These are phyloP conservation scores for Bucorvus abyssinicus DNA, from an alignment of 2,797 vertebrate genomes.

Conservation along the genomic window DNA sequence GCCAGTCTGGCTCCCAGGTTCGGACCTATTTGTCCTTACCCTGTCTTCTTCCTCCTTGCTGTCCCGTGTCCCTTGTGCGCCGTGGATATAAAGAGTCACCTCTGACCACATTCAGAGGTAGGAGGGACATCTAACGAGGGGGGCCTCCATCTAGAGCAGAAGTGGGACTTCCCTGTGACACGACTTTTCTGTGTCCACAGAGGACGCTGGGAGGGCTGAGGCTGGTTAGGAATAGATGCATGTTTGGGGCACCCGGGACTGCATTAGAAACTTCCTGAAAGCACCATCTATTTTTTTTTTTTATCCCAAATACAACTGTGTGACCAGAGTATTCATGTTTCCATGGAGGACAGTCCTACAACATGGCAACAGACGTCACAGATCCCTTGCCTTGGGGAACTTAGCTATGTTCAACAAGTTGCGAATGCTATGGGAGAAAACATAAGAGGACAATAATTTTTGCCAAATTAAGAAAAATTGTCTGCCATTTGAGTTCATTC, in stretches of 20 bases:
- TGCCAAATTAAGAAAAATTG: background rate
- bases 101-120: background rate
- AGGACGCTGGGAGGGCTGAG: background rate
- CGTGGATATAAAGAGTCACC: rapidly evolving
- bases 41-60: background rate
- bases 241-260: background rate
- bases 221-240: background rate
- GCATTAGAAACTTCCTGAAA: background rate
- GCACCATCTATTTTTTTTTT: background rate
- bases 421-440: background rate
- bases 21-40: background rate
- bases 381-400: background rate
- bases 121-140: background rate
- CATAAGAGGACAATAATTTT: background rate
- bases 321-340: background rate
- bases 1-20: background rate
- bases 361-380: background rate
- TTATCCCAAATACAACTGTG: background rate
- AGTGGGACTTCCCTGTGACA: background rate
- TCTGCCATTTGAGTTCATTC: background rate
- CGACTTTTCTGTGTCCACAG: background rate
- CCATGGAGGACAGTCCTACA: background rate
- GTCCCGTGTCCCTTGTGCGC: background rate
- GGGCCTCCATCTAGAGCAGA: background rate
- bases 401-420: background rate